phyloP scores from a whole-genome alignment of 92 coral and sea anemone genomes.

The Palythoa heliodiscus region DNA sequence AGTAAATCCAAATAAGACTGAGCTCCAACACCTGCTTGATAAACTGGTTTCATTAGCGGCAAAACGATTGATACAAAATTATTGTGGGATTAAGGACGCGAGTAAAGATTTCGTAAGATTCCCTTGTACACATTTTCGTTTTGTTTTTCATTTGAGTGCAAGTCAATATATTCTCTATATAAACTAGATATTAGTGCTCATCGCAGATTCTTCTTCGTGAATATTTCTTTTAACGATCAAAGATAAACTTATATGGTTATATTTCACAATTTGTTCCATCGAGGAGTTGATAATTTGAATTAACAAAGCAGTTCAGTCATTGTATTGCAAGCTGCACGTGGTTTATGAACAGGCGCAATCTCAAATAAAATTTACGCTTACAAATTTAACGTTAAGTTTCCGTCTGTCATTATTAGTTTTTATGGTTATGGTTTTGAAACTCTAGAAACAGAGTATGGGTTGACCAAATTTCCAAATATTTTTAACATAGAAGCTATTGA shows the following conservation, averaged over 20 bases:
- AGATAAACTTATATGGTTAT: neutral
- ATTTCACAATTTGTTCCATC: neutral
- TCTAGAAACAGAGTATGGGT: neutral
- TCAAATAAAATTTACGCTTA: neutral
- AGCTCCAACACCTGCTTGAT: neutral
- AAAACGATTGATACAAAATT: slow-evolving; percentile 9
- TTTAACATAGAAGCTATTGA: neutral
- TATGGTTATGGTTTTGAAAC: neutral
- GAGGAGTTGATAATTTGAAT: neutral
- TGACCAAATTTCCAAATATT: neutral
- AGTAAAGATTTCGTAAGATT: neutral
- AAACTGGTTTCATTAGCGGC: slow-evolving; percentile 4
- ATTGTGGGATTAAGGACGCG: neutral
- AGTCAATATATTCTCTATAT: neutral
- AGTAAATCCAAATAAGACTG: neutral
- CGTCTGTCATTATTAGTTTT: neutral
- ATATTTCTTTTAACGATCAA: neutral
- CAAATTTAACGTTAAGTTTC: neutral
- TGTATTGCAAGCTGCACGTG: slow-evolving; percentile 1
- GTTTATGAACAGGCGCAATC: neutral
- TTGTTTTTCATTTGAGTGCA: too few relatives aligned
- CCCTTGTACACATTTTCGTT: neutral
- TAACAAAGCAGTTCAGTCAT: neutral
- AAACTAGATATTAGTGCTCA: neutral
- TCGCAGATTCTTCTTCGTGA: neutral